Percentiles rank a stretch among this genome's conserved stretches.
Conservation (phyloP, 2,888 invertebrate genomes). For the Melipona bicolor region DNA sequence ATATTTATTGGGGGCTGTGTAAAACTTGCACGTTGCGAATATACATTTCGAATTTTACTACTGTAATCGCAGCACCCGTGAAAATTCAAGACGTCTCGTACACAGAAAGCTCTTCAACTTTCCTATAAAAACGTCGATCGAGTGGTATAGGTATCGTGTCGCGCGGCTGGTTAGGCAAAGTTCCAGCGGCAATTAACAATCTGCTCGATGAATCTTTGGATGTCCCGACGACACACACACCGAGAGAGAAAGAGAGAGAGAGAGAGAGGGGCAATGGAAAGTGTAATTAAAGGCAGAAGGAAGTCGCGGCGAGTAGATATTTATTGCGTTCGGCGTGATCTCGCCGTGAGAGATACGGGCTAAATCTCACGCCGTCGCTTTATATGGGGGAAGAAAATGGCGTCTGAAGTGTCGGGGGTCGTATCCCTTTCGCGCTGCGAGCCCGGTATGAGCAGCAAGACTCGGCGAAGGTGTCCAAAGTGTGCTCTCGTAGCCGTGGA, state of each 20-base stretch:
- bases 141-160: neutral
- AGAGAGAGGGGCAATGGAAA: neutral
- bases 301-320: constrained; percentile 24
- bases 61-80: neutral
- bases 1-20: no score
- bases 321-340: constrained; percentile 21
- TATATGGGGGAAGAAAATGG: constrained; percentile 60
- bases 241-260: no score
- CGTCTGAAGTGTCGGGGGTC: constrained; percentile 73
- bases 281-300: constrained; percentile 23
- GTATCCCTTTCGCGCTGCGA: constrained; percentile 69
- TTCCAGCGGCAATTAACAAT: neutral
- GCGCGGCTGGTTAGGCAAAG: constrained; percentile 24
- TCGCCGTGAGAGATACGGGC: constrained; percentile 34
- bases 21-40: neutral
- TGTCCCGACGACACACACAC: neutral
- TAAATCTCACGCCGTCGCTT: constrained; percentile 45
- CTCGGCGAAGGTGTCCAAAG: constrained; percentile 46
- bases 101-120: neutral
- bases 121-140: neutral
- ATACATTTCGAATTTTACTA: neutral
- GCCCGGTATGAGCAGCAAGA: constrained; percentile 42
- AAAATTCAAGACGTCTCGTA: neutral
- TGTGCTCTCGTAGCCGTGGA: constrained; percentile 24
- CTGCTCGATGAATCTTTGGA: neutral